phyloP scores from a whole-genome alignment of 2,113 vertebrate genomes.

The Ptilonorhynchus violaceus region DNA sequence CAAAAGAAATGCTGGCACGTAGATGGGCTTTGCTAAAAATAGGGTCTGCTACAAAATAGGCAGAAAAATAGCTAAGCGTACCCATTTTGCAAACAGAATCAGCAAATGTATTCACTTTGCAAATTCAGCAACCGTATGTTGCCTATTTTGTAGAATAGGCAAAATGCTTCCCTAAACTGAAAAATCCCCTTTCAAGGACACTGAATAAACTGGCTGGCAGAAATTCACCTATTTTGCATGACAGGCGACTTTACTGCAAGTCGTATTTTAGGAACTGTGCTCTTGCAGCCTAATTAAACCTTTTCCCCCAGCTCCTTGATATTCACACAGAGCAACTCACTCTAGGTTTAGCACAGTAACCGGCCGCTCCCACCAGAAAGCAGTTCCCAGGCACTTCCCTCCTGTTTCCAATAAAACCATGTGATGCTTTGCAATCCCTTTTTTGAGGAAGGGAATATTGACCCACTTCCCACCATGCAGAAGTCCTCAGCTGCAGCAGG shows the following conservation, averaged over 20 bases:
- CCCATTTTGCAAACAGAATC: slow-evolving; percentile 62
- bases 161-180: slow-evolving; percentile 64
- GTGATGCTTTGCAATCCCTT: neutral
- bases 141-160: slow-evolving; percentile 62
- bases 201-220: slow-evolving; percentile 46
- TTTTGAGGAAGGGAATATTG: neutral
- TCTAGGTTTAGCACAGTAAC: neutral
- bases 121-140: slow-evolving; percentile 61
- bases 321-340: neutral
- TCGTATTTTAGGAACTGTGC: neutral
- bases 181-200: slow-evolving; percentile 69
- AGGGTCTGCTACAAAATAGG: slow-evolving; percentile 46
- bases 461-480: neutral
- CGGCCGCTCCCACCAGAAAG: neutral
- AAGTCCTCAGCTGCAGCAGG: neutral
- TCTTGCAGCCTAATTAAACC: slow-evolving; percentile 20
- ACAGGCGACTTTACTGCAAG: neutral
- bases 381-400: neutral
- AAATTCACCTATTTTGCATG: slow-evolving; percentile 63
- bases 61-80: slow-evolving; percentile 60
- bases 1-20: neutral
- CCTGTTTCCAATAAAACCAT: neutral
- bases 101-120: slow-evolving; percentile 64
- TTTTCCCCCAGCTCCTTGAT: slow-evolving; percentile 16
- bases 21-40: slow-evolving; percentile 58